These are phyloP conservation scores for Pristionchus entomophagus DNA, from an alignment of 2,888 invertebrate genomes.

Conservation along the genomic window DNA sequence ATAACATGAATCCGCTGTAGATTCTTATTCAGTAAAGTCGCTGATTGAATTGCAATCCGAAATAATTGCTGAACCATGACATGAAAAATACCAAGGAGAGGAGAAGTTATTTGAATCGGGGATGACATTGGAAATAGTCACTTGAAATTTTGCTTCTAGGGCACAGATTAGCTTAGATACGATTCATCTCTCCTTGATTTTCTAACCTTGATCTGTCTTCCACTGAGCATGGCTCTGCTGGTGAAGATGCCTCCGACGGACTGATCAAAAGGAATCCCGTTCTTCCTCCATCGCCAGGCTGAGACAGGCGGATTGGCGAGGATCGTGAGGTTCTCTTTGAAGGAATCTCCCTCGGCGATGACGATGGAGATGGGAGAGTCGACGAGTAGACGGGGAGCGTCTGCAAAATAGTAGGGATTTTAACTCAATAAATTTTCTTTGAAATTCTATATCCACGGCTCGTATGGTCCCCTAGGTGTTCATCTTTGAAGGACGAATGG, in stretches of 20 bases:
- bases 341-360: conserved; percentile 73
- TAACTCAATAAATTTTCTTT: not conserved
- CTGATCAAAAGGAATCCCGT: conserved; percentile 69
- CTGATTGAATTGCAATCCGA: not conserved
- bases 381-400: conserved; percentile 68
- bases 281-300: conserved; percentile 69
- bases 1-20: not conserved
- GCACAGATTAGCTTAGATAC: not conserved
- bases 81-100: too few relatives aligned
- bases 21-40: too few relatives aligned
- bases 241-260: conserved; percentile 67
- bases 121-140: too few relatives aligned
- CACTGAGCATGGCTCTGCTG: conserved; percentile 60
- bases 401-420: conserved; percentile 52
- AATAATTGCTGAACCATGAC: too few relatives aligned
- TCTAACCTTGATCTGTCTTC: conserved; percentile 56
- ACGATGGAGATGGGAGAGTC: conserved; percentile 69
- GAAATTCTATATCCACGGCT: too few relatives aligned
- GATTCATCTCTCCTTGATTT: not conserved
- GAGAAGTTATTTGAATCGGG: too few relatives aligned
- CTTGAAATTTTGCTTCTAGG: not conserved
- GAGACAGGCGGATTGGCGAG: conserved; percentile 71
- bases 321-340: conserved; percentile 72
- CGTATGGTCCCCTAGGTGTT: too few relatives aligned
- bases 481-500: too few relatives aligned